Evolutionary conservation across 2,888 invertebrate species (phyloP), one percentile per base, ranked within the genome.

Genomic region (Andrena trimmerana): DNA sequence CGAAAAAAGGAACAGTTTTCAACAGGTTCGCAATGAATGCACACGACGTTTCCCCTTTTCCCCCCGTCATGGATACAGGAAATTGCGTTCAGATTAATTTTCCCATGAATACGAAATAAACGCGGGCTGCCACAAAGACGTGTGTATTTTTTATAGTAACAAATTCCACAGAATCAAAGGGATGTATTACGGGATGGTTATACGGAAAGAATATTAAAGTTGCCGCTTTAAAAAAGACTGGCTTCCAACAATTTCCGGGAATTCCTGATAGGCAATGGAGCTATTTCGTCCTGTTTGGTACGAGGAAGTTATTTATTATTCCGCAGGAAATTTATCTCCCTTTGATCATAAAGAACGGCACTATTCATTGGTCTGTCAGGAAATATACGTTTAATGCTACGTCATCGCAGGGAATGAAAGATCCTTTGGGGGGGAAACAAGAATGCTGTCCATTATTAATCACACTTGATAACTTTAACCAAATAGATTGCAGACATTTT

Each of bases 221-320:
- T 24, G 16, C 33, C 54, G 48, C 20, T 71, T 62, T 27, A 27
- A 29, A 71, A 63, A 24, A 10, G 42, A n/a, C 24, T 33, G 54
- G 42, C 59, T 60, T 70, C 60, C 27, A 66, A 57, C 67, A 57
- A 72, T 81, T 81, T 81, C 72, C 67, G 52, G 29, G 0, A 71
- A 50, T 36, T 63, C 48, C 36, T 72, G 71, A 65, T 62, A 48
- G 54, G 36, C 36, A 67, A 80, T 54, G 48, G 0, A 63, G 62
- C 50, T 62, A 72, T 72, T 79, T 79, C 57, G 33, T 50, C 16
- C 54, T 3, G 54, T 27, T 57, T 72, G 57, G 59, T 62, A 50
- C 6, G 71, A 57, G 72, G 24, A 81, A 72, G 71, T 81, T 81
- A 81, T 80, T 81, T 81, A 81, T 81, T 81, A 72, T 59, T n/a